These are phyloP conservation scores for Camelus dromedarius DNA, from an alignment of 2,113 vertebrate genomes.

Conservation along the genomic window DNA sequence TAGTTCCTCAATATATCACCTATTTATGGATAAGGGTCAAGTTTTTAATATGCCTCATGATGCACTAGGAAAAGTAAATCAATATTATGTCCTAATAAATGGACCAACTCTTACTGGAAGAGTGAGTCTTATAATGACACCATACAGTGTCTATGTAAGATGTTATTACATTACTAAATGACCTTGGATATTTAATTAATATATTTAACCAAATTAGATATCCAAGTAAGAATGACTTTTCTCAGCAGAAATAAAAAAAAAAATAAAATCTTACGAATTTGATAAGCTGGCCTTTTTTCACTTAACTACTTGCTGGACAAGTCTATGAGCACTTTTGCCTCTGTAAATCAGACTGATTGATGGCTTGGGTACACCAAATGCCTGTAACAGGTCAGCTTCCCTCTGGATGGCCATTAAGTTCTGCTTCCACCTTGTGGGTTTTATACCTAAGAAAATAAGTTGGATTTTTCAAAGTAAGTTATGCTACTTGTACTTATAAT, in stretches of 20 bases:
- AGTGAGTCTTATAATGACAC: background rate
- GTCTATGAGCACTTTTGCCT: accelerated
- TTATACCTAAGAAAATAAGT: background rate
- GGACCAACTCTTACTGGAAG: background rate
- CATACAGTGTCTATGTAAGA: background rate
- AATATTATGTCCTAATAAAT: background rate
- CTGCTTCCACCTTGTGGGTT: background rate
- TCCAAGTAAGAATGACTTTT: background rate
- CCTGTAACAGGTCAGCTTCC: background rate
- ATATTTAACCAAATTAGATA: background rate
- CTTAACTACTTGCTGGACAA: background rate
- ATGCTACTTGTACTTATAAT: background rate
- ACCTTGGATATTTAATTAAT: background rate
- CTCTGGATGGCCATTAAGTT: background rate
- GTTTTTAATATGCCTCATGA: background rate
- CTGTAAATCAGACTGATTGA: background rate
- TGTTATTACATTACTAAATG: background rate
- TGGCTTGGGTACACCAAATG: background rate
- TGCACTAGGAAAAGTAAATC: background rate
- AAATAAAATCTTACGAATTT: background rate
- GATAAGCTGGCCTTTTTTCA: background rate
- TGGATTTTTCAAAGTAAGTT: background rate
- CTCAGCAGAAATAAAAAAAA: background rate
- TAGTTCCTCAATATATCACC: background rate
- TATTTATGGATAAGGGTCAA: background rate